Evolutionary conservation across 2,797 vertebrate genomes (phyloP), one percentile per base, ranked within the genome.

Genomic region (Cryptoprocta ferox): DNA sequence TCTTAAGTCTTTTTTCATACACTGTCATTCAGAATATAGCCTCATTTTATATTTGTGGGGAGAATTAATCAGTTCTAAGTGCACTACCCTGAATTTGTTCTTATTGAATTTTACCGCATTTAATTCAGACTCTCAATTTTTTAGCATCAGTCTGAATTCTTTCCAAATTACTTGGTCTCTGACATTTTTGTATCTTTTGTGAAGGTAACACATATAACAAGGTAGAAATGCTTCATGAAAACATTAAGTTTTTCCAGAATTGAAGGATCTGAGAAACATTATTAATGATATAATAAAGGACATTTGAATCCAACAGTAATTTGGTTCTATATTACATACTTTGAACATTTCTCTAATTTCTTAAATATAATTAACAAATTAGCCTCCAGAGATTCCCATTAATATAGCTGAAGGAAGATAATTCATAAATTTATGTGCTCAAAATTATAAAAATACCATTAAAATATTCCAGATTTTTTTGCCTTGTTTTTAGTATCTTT

Each of bases 61-160:
- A 28, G 6, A 81, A 95, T 91, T 71, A 93, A 96, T 94, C 83
- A 87, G 12, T 75, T 86, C 42, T 91, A 68, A 83, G 35, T 92
- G 35, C 1, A 89, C 53, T 48, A 90, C 4, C 21, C 86, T 89
- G 12, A 32, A 89, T 96, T 94, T 96, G 42, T 82, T 65, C 61
- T 91, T 89, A 80, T 3, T 92, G n/a, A 93, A 93, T 93, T 78
- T 63, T 2, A 78, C 87, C 28, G 39, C 24, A 82, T 90, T 96
- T 88, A 93, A 81, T 92, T 95, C 50, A 93, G 32, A 84, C 66
- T 89, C 56, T 97, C 39, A 71, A n/a, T 48, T 76, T 97, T 85
- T 56, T 35, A 93, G 16, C 1, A 45, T 79, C 37, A 68, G 24
- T 95, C 78, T 93, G 28, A 93, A 92, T 90, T 96, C 19, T 96